These are phyloP conservation scores for Cynodonichthys magdalenae DNA, from an alignment of 2,797 vertebrate genomes.

Conservation along the genomic window DNA sequence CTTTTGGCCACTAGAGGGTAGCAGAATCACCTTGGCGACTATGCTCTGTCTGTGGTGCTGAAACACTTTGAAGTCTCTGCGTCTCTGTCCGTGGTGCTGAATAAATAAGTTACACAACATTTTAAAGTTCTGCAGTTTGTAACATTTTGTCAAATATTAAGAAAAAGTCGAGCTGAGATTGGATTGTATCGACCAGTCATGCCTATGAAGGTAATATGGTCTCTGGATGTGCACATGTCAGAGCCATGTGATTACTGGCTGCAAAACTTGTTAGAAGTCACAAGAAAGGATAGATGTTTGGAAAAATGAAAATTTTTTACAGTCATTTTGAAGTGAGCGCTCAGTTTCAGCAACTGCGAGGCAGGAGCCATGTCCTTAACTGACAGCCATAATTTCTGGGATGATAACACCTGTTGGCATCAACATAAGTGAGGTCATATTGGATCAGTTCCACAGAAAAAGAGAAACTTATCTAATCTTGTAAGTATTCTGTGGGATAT, in stretches of 20 bases:
- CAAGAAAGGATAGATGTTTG: background rate
- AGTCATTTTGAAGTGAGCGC: background rate
- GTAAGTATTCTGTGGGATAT: background rate
- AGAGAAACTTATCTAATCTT: background rate
- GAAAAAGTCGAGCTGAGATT: background rate
- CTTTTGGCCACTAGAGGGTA: constrained; percentile 42
- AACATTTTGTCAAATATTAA: too few species aligned
- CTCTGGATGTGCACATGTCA: too few species aligned
- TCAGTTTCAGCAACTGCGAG: too few species aligned
- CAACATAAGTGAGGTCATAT: background rate
- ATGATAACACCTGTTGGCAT: constrained; percentile 2
- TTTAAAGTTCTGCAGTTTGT: too few species aligned
- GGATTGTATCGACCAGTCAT: too few species aligned
- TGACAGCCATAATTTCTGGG: too few species aligned
- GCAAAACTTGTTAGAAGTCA: too few species aligned
- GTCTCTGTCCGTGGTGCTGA: constrained; percentile 44
- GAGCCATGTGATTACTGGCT: too few species aligned
- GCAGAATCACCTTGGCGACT: background rate
- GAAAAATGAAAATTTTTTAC: background rate
- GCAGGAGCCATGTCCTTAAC: too few species aligned
- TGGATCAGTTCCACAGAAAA: constrained; percentile 6
- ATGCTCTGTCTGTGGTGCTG: constrained; percentile 63
- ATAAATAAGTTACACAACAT: background rate
- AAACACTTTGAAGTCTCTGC: constrained; percentile 3
- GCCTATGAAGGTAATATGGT: too few species aligned